Base-by-base conservation (phyloP, 2,888 invertebrate genomes). In the Oligia latruncula region DNA sequence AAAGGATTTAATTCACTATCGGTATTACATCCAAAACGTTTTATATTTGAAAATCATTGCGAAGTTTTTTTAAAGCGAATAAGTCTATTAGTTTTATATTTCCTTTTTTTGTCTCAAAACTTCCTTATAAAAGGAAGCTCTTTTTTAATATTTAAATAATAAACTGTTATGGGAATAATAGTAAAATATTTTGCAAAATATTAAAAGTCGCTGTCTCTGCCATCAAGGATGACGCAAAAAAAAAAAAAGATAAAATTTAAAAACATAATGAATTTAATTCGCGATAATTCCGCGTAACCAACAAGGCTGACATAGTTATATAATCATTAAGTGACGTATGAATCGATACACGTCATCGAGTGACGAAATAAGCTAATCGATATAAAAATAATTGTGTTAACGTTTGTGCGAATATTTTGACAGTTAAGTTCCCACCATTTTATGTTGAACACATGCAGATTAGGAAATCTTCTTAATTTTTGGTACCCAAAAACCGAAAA, bases 241-340 rank as follows among this genome's bases (percentile, higher is more conserved):
- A 64, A 71, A 49, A 43, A 71, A 74, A 67, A 52, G 23, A 67
- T 29, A 52, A 67, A 46, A 43, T 13, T n/a, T 1, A 13, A 62
- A 70, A 65, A 43, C 0, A 52, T 55, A 40, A 55, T 65, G 8
- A 20, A 64, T 82, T 75, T 70, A 70, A 74, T 73, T 82, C 43
- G 75, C 75, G 65, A 64, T 55, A 72, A 85, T 70, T 76, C 65
- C 64, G 78, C 80, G 78, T 83, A 68, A 78, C 79, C 68, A 85
- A 78, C 75, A 90, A 89, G 90, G 89, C 90, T 91, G 90, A 91
- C 90, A 92, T 89, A 90, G 86, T 91, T 91, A 86, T 87, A 95
- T 91, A 95, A 95, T 93, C 95, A 95, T 94, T 91, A 95, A 93
- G 95, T 95, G 94, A 94, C 92, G 91, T 91, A 90, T 91, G 92